Evolutionary conservation across 2,113 vertebrate species (phyloP), one percentile per base, ranked within the genome.

Genomic region (Edolisoma coerulescens): DNA sequence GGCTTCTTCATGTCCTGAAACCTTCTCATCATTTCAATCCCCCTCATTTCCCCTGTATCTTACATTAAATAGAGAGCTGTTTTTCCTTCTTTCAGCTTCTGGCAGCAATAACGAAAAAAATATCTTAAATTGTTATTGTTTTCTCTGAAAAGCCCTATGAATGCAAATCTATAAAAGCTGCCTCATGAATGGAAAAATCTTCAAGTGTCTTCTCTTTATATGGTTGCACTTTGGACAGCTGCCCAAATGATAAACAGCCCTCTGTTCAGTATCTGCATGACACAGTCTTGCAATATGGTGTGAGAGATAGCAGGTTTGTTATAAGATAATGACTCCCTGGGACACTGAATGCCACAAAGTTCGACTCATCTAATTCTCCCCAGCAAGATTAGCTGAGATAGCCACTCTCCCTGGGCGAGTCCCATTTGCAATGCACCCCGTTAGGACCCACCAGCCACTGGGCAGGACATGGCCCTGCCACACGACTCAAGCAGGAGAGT

Each of bases 61-160:
- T 84, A 65, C 87, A 96, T 87, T 87, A 94, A 96, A 91, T 59
- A 94, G 77, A 89, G 80, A 96, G 77, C 44, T 93, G 54, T 88
- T 95, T 83, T 83, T 45, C 93, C 56, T 87, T 49, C 91, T 96
- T 96, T 89, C 78, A 79, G 47, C 93, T 96, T 97, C 91, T 96
- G 91, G 83, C 80, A 45, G 86, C 75, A 97, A 87, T 91, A 95
- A 95, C 56, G 84, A 92, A 78, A 73, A 93, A 93, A 84, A 84
- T 54, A 84, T 81, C 93, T 95, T 47, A 93, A 96, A 96, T 95
- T 96, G 91, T 94, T 96, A 92, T 95, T 96, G 65, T 96, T 97
- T 97, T 95, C 84, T 91, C 94, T 94, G 95, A 92, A 97, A 96
- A 96, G 50, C 69, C 49, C 75, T 82, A 79, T 56, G 93, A 91